A percentile compares a stretch with the other conserved stretches of the same genome.
phyloP scores from a whole-genome alignment of 1,140 invertebrate species.

The Planococcus citri region DNA sequence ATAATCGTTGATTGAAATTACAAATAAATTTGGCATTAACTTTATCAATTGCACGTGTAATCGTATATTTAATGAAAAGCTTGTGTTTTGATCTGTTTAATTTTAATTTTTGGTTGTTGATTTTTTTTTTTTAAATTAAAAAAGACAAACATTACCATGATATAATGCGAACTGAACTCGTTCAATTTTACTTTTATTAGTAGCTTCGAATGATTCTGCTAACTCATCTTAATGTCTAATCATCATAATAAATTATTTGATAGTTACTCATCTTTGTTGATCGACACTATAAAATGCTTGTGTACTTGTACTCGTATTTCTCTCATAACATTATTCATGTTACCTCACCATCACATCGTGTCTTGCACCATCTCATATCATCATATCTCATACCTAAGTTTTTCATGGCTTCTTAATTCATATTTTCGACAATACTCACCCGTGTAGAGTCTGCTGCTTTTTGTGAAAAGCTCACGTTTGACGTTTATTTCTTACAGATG shows the following conservation, averaged over 20 bases:
- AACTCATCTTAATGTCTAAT: too few species aligned
- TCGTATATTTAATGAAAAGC: too few species aligned
- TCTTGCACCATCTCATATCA: too few species aligned
- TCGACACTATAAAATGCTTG: too few species aligned
- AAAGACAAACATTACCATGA: not conserved
- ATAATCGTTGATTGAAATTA: not conserved
- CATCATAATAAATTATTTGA: too few species aligned
- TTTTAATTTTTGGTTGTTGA: not conserved
- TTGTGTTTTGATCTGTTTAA: not conserved
- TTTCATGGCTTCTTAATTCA: too few species aligned
- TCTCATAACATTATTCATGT: too few species aligned
- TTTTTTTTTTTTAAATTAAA: too few species aligned
- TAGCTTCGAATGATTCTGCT: not conserved
- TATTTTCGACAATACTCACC: not conserved
- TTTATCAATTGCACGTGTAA: slow-evolving; percentile 20
- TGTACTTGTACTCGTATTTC: too few species aligned
- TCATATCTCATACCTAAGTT: too few species aligned
- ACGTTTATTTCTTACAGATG: slow-evolving; percentile 39
- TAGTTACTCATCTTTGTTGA: too few species aligned
- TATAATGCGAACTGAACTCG: not conserved
- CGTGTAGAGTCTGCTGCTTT: not conserved
- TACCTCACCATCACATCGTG: not conserved
- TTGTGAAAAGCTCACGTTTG: not conserved
- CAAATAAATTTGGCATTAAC: not conserved
- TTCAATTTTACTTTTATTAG: not conserved